A percentile compares a stretch with the other conserved stretches of the same genome.
Evolutionary conservation across 2,888 invertebrate genomes (phyloP).

Genomic region (Drosophila engyochracea): DNA sequence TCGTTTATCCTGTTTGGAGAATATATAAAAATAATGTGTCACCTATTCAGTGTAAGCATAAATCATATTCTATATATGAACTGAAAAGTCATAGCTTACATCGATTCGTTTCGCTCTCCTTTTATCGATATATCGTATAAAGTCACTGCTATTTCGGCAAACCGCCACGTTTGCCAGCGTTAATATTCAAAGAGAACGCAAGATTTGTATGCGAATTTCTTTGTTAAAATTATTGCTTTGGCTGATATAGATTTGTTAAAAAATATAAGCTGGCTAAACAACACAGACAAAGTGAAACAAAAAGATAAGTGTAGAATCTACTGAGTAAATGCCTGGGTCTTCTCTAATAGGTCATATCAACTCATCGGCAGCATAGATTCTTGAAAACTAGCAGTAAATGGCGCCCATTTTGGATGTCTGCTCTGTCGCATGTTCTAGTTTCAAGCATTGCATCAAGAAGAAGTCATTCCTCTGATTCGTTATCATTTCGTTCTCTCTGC

Average conservation of each 20-base stretch:
- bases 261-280: neutral
- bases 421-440: neutral
- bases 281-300: neutral
- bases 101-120: neutral
- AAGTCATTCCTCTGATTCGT: neutral
- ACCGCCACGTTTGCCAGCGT: neutral
- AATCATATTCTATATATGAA: too few relatives aligned
- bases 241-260: neutral
- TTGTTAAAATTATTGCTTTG: neutral
- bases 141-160: neutral
- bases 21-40: neutral
- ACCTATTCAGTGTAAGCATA: neutral
- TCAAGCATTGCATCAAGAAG: neutral
- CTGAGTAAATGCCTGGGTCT: neutral
- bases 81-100: too few relatives aligned
- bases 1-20: neutral
- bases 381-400: neutral
- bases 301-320: neutral
- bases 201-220: neutral
- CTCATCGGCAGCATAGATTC: neutral
- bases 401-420: neutral
- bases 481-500: neutral
- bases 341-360: neutral
- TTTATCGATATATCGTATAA: neutral
- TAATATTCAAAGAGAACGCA: neutral